phyloP scores from a whole-genome alignment of 2,888 invertebrate genomes.

The Drosophila melanosoma region DNA sequence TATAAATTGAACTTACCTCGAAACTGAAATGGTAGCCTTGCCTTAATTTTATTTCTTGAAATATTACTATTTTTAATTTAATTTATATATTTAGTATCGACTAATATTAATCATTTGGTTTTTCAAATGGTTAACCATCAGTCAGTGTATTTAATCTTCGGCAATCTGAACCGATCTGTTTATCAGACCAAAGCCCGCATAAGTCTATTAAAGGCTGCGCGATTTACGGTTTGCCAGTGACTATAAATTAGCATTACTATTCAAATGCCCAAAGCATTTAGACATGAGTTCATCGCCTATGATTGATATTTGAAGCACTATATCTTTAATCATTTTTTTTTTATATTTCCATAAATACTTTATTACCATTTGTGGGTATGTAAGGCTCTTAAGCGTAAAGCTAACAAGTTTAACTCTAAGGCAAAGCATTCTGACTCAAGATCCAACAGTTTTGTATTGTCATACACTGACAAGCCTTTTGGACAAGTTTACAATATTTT shows the following conservation, averaged over 20 bases:
- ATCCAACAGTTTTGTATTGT: neutral
- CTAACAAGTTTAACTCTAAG: too few species aligned
- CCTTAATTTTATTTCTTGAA: too few species aligned
- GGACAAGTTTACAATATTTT: neutral
- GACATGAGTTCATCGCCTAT: constrained; percentile 1
- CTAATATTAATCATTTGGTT: too few species aligned
- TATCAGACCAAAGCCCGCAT: constrained; percentile 41
- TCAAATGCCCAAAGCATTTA: constrained; percentile 14
- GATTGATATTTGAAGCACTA: constrained; percentile 12
- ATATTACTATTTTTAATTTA: too few species aligned
- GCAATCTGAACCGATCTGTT: neutral
- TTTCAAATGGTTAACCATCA: neutral
- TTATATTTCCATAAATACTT: constrained; percentile 3
- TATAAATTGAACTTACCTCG: neutral
- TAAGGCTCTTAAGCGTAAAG: neutral
- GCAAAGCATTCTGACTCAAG: neutral
- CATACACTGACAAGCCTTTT: neutral
- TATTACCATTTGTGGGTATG: neutral
- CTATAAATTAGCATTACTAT: constrained; percentile 49
- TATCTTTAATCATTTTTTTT: neutral
- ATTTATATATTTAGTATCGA: too few species aligned
- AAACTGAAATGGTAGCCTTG: too few species aligned
- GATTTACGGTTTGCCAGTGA: constrained; percentile 58
- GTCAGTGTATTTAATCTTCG: constrained; percentile 2
- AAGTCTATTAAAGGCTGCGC: constrained; percentile 65